These are phyloP conservation scores for Disparrhopalites patrizii DNA, from an alignment of 2,888 invertebrate species.

Conservation along the genomic window DNA sequence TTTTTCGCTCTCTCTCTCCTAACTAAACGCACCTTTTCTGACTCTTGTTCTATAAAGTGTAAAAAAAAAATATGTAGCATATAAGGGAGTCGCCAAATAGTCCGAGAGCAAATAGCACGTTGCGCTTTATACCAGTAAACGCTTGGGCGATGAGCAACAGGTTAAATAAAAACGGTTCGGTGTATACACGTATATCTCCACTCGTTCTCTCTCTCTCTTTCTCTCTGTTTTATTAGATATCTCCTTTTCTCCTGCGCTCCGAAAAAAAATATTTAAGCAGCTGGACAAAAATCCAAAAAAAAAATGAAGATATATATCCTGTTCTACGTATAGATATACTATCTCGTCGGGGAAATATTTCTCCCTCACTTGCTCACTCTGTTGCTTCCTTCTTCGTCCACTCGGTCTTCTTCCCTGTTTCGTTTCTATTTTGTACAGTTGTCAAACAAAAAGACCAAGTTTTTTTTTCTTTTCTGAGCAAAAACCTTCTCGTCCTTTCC, in stretches of 20 bases:
- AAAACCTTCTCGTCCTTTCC: background rate
- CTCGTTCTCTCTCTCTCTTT: no score
- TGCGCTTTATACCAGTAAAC: no score
- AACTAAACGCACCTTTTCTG: no score
- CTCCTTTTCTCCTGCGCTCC: no score
- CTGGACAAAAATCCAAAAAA: slow-evolving; percentile 1
- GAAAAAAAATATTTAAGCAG: slow-evolving; percentile 2
- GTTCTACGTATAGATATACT: no score
- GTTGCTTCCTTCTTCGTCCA: no score
- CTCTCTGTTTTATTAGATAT: no score
- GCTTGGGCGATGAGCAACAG: slow-evolving; percentile 18
- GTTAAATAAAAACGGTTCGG: slow-evolving; percentile 18
- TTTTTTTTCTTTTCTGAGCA: background rate
- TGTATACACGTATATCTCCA: background rate
- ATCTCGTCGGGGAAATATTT: no score
- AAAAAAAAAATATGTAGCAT: background rate
- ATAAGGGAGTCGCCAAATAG: background rate
- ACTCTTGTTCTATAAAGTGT: no score
- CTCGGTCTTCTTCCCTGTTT: no score
- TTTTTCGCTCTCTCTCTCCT: no score
- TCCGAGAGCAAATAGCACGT: background rate
- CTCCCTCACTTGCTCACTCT: no score
- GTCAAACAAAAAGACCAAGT: background rate
- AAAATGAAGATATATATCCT: background rate
- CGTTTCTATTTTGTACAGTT: background rate